Evolutionary conservation across 2,113 vertebrate genomes (phyloP).

Genomic region (Nestor notabilis): DNA sequence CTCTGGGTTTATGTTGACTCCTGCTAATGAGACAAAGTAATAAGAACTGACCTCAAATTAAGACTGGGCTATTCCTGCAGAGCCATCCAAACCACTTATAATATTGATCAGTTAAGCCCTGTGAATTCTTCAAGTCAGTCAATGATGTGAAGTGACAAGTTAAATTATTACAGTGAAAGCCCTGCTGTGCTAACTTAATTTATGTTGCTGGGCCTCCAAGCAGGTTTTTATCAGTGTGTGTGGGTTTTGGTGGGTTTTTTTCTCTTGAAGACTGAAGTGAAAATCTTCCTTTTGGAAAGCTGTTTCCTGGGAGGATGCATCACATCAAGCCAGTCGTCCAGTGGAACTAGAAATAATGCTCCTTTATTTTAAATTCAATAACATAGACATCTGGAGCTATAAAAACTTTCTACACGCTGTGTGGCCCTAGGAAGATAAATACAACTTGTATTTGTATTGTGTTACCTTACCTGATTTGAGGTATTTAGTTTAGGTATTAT

Average conservation of each 20-base stretch:
- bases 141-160: slow-evolving; percentile 47
- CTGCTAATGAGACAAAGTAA: slow-evolving; percentile 36
- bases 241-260: neutral
- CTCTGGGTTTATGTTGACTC: neutral
- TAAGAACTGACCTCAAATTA: slow-evolving; percentile 52
- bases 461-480: neutral
- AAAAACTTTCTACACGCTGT: neutral
- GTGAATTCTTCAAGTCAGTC: slow-evolving; percentile 31
- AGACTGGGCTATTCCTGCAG: slow-evolving; percentile 22
- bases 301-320: neutral
- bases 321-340: neutral
- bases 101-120: slow-evolving; percentile 48
- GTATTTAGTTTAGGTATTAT: neutral
- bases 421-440: neutral
- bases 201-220: neutral
- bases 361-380: slow-evolving; percentile 3
- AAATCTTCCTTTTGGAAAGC: neutral
- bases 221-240: neutral
- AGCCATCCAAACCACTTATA: slow-evolving; percentile 32
- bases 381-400: neutral
- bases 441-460: neutral
- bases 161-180: slow-evolving; percentile 46
- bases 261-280: neutral
- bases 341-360: neutral
- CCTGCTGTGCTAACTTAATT: slow-evolving; percentile 47